Percentiles rank a stretch among this genome's conserved stretches.
Conservation (phyloP, 2,888 invertebrate species). For the Tipula lateralis region DNA sequence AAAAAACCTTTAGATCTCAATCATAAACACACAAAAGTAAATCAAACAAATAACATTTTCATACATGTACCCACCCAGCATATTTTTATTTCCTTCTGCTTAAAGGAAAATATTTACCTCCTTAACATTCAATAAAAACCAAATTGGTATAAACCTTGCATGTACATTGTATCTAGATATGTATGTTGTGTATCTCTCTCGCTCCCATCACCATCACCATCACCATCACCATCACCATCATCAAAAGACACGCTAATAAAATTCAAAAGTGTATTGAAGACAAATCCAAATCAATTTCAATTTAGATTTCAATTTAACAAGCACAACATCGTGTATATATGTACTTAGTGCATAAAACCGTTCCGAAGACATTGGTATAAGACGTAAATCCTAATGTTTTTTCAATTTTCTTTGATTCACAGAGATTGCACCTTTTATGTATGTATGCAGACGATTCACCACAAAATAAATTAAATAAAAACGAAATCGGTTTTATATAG, state of each 20-base stretch:
- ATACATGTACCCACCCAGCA: neutral
- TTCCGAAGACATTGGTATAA: neutral
- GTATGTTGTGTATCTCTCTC: neutral
- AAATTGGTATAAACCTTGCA: neutral
- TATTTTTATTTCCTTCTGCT: neutral
- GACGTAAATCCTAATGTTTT: neutral
- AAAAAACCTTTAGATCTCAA: constrained; percentile 1
- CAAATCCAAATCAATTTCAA: constrained; percentile 24
- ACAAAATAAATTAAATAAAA: constrained; percentile 19
- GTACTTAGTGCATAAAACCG: neutral
- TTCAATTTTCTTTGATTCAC: constrained; percentile 1
- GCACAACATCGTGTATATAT: neutral
- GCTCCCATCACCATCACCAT: too few species aligned
- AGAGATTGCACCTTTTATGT: neutral
- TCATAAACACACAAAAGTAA: constrained; percentile 24
- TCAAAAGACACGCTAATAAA: constrained; percentile 19
- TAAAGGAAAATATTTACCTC: constrained; percentile 24
- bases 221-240: neutral
- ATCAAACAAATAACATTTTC: constrained; percentile 19
- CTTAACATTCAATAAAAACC: constrained; percentile 24
- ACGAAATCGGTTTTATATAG: neutral
- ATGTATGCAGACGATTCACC: neutral
- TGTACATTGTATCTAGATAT: neutral
- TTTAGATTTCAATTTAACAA: constrained; percentile 24
- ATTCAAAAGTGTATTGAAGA: neutral